Percentiles rank a stretch among this genome's conserved stretches.
Conservation (phyloP, 2,888 invertebrate species). For the Chelonus formosanus region DNA sequence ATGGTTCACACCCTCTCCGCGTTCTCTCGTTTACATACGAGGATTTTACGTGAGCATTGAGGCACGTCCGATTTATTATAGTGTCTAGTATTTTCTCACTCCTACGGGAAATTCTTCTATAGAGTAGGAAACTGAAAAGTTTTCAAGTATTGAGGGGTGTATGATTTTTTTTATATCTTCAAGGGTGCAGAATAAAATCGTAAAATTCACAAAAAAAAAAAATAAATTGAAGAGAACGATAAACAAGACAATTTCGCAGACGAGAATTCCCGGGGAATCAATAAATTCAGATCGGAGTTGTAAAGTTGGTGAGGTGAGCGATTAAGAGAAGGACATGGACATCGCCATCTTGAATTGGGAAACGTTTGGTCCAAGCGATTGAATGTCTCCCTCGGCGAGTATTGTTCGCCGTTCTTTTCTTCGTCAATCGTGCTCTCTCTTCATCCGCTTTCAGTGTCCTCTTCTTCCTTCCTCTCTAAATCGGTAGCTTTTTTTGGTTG, state of each 20-base stretch:
- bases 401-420: slow-evolving; percentile 45
- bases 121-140: slow-evolving; percentile 24
- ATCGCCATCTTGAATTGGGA: slow-evolving; percentile 49
- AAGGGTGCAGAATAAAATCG: slow-evolving; percentile 38
- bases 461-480: slow-evolving; percentile 27
- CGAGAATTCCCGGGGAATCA: slow-evolving; percentile 60
- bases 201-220: slow-evolving; percentile 39
- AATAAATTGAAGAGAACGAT: slow-evolving; percentile 47
- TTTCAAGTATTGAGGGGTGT: slow-evolving; percentile 19
- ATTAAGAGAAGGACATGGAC: slow-evolving; percentile 48
- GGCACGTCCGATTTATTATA: slow-evolving; percentile 29
- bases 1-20: slow-evolving; percentile 1
- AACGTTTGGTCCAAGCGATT: slow-evolving; percentile 58
- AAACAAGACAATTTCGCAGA: slow-evolving; percentile 62
- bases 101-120: slow-evolving; percentile 9
- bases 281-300: slow-evolving; percentile 54
- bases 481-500: slow-evolving; percentile 26
- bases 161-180: slow-evolving; percentile 35
- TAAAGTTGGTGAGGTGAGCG: slow-evolving; percentile 33
- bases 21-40: slow-evolving; percentile 10
- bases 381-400: slow-evolving; percentile 65
- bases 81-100: background rate
- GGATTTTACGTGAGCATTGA: slow-evolving; percentile 25
- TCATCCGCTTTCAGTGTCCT: slow-evolving; percentile 21
- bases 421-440: slow-evolving; percentile 30